Evolutionary conservation across 2,888 invertebrate genomes (phyloP).

Genomic region (Tinea trinotella): DNA sequence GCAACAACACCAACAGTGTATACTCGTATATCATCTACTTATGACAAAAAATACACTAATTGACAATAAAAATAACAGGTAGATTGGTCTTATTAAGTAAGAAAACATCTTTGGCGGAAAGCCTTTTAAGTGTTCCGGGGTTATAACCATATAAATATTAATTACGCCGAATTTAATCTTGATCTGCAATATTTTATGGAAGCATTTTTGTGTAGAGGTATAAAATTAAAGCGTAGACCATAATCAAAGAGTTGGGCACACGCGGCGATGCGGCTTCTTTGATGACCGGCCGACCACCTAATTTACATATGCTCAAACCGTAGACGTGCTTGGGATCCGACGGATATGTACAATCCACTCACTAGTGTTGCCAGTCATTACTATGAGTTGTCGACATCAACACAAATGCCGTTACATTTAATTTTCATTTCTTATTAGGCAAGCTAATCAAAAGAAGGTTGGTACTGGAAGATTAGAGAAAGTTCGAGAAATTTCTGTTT

Average conservation of each 20-base stretch:
- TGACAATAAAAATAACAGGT: too few species aligned
- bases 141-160: conserved; percentile 15
- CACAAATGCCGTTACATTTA: conserved; percentile 29
- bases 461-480: too few species aligned
- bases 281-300: conserved; percentile 38
- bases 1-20: too few species aligned
- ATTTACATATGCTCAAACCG: conserved; percentile 65
- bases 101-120: too few species aligned
- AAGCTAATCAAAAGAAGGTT: too few species aligned
- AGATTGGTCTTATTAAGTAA: too few species aligned
- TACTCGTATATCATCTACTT: too few species aligned
- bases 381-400: conserved; percentile 30
- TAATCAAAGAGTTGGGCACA: conserved; percentile 48
- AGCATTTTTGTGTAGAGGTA: conserved; percentile 23
- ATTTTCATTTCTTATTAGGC: conserved; percentile 1
- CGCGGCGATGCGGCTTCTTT: conserved; percentile 46
- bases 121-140: not conserved
- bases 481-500: too few species aligned
- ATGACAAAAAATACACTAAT: too few species aligned
- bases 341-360: conserved; percentile 31
- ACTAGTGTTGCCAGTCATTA: conserved; percentile 2
- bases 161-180: conserved; percentile 18
- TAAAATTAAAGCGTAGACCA: conserved; percentile 41
- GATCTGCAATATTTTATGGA: conserved; percentile 20
- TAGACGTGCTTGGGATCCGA: conserved; percentile 33